Evolutionary conservation across 2,113 vertebrate genomes (phyloP), one percentile per base, ranked within the genome.

Genomic region (Perca fluviatilis): DNA sequence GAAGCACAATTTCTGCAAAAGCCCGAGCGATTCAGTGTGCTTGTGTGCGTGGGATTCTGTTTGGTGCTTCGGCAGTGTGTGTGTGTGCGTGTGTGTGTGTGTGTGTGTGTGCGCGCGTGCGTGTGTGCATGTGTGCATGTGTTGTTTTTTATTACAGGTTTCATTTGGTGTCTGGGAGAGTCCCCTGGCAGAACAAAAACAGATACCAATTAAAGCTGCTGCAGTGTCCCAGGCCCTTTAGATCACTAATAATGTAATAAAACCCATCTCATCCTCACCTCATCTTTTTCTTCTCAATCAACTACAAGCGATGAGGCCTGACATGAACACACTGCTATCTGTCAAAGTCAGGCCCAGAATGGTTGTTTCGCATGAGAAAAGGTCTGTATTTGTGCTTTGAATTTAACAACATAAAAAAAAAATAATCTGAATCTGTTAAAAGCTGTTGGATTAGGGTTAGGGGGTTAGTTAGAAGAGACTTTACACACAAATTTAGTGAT

Each of bases 141-240:
- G 69, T 78, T 5, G 23, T 75, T 46, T 79, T 79, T 85, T 60
- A 76, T 79, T 84, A 46, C 77, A 83, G 51, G 73, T 89, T 87
- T 91, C 81, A 92, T 88, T 88, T 86, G 80, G 64, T 89, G 88
- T 88, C 85, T 64, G 50, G 53, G 23, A 75, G 74, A 60, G 27
- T 86, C 79, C 74, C 86, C 78, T 61, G 79, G 77, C 77, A 80
- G 68, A 77, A 79, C 83, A 82, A 85, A 82, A 57, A 62, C 76
- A 87, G 82, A 82, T 73, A 86, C 63, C 76, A 86, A 89, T 90
- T 93, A 87, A 84, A 89, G 18, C 83, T 56, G 72, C 74, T 47
- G 69, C 80, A 74, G 77, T 4, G 75, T 82, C 73, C 50, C 74
- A 12, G 77, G 19, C 49, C 47, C 51, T 83, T 79, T 56, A 62